Evolutionary conservation across 2,113 vertebrate genomes (phyloP).

Genomic region (Muntiacus muntjak): DNA sequence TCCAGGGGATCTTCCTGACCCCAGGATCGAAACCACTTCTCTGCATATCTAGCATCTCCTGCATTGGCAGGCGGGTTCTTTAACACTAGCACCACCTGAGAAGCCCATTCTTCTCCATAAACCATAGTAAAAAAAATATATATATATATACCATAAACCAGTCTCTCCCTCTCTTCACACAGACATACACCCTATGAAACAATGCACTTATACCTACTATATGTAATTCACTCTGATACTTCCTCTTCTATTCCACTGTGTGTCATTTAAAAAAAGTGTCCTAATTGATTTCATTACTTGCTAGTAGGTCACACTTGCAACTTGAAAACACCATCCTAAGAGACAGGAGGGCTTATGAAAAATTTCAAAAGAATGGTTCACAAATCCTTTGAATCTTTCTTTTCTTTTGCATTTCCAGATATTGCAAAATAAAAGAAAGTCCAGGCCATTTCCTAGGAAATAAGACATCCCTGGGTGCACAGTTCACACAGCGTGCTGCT

Average conservation of each 20-base stretch:
- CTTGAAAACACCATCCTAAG: background rate
- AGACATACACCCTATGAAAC: background rate
- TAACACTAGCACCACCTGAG: background rate
- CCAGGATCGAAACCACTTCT: accelerated
- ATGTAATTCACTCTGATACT: background rate
- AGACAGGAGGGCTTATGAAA: background rate
- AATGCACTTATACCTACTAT: background rate
- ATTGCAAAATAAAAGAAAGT: constrained; percentile 9
- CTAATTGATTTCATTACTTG: background rate
- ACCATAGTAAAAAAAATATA: too few relatives aligned
- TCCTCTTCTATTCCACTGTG: background rate
- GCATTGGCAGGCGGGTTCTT: background rate
- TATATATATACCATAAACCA: constrained; percentile 2
- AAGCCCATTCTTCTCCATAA: background rate
- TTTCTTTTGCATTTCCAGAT: constrained; percentile 39
- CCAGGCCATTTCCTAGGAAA: background rate
- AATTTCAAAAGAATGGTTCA: constrained; percentile 2
- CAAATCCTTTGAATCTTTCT: background rate
- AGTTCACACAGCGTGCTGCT: background rate
- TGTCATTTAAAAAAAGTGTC: background rate
- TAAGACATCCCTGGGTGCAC: background rate
- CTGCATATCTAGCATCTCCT: background rate
- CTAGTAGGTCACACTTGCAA: background rate
- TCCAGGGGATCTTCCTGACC: background rate
- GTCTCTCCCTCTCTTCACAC: background rate